A percentile compares a stretch with the other conserved stretches of the same genome.
Conservation (phyloP, 2,888 invertebrate species). For the Lobophora halterata region DNA sequence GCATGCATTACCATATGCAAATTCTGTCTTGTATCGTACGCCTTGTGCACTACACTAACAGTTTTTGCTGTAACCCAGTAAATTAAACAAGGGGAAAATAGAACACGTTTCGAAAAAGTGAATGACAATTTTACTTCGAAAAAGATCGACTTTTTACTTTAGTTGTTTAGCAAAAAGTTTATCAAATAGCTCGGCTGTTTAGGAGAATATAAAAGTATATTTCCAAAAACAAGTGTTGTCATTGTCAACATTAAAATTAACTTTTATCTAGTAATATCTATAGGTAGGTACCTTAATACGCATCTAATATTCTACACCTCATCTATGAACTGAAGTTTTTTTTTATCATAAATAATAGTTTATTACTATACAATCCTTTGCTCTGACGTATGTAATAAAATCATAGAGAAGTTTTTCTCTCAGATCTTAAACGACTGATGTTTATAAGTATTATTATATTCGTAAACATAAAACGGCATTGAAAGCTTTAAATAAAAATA, state of each 20-base stretch:
- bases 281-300: too few species aligned
- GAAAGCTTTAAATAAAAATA: slow-evolving; percentile 43
- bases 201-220: too few species aligned
- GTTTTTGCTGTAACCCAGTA: slow-evolving; percentile 58
- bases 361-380: too few species aligned
- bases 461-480: slow-evolving; percentile 53
- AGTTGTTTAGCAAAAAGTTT: too few species aligned
- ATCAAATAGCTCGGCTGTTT: too few species aligned
- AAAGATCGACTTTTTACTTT: slow-evolving; percentile 19
- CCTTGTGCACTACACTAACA: slow-evolving; percentile 51
- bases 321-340: too few species aligned
- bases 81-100: slow-evolving; percentile 38
- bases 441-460: slow-evolving; percentile 53
- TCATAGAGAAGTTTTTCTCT: slow-evolving; percentile 39
- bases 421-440: slow-evolving; percentile 48
- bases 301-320: too few species aligned
- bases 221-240: too few species aligned
- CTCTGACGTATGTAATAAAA: too few species aligned
- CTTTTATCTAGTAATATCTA: too few species aligned
- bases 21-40: slow-evolving; percentile 53
- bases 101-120: slow-evolving; percentile 26
- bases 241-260: too few species aligned
- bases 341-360: too few species aligned
- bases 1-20: slow-evolving; percentile 68
- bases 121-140: slow-evolving; percentile 28